Conservation (phyloP, 2,888 invertebrate species). For the Tetranychus piercei region DNA sequence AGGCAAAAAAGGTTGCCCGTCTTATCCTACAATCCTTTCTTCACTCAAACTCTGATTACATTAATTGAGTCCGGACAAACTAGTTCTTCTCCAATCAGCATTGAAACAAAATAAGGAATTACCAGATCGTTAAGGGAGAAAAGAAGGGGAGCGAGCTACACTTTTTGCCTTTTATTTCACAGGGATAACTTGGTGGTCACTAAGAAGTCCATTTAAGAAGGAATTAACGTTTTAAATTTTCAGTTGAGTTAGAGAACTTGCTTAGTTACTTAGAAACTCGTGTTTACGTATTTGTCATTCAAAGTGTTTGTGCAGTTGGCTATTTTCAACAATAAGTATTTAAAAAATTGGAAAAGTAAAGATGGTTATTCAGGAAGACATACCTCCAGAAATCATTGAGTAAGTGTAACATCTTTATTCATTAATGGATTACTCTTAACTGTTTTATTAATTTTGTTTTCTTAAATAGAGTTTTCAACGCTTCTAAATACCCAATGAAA, state of each 20-base stretch:
- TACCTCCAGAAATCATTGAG: background rate
- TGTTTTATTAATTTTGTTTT: background rate
- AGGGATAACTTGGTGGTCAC: background rate
- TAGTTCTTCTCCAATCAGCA: background rate
- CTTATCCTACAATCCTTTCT: background rate
- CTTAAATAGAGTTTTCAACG: background rate
- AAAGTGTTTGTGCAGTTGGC: background rate
- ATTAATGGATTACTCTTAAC: background rate
- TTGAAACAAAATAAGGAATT: background rate
- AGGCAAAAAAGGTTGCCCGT: background rate
- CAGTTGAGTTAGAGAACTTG: too few relatives aligned
- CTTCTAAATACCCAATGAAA: background rate
- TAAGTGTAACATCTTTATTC: background rate
- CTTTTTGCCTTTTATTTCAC: background rate
- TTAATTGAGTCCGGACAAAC: background rate
- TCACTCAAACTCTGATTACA: background rate
- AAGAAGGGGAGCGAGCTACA: background rate
- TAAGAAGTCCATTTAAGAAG: background rate
- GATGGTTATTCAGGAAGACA: background rate
- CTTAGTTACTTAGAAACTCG: background rate
- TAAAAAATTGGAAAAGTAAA: background rate
- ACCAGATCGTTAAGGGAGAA: background rate
- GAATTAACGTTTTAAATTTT: too few relatives aligned
- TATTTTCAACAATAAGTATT: background rate
- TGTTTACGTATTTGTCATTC: background rate